Percentiles rank a stretch among this genome's conserved stretches.
These are phyloP conservation scores for Drosophila multiciliata DNA, from an alignment of 2,888 invertebrate genomes.

Conservation along the genomic window DNA sequence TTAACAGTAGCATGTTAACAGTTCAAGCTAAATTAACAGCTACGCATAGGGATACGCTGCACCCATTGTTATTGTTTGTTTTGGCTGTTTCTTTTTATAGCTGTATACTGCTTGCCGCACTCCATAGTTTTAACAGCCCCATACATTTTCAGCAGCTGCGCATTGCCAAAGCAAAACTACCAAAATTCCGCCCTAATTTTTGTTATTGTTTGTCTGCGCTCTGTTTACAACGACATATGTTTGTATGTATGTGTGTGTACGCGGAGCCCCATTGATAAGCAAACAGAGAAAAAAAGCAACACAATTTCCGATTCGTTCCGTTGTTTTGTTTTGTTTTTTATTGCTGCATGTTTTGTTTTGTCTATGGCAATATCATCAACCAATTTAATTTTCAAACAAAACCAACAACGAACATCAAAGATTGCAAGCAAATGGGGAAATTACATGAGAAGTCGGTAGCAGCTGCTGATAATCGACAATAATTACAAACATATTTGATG, in stretches of 20 bases:
- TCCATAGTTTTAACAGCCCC: slow-evolving; percentile 11
- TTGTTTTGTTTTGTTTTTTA: slow-evolving; percentile 15
- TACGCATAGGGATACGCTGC: not conserved
- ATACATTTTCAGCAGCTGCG: slow-evolving; percentile 29
- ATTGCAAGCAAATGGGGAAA: slow-evolving; percentile 46
- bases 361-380: slow-evolving; percentile 45
- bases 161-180: slow-evolving; percentile 5
- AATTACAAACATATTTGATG: slow-evolving; percentile 21
- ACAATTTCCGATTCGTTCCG: slow-evolving; percentile 61
- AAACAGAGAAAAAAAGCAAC: slow-evolving; percentile 42
- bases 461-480: slow-evolving; percentile 26
- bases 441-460: slow-evolving; percentile 36
- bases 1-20: not conserved
- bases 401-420: slow-evolving; percentile 34
- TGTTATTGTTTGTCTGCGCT: slow-evolving; percentile 48
- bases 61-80: slow-evolving; percentile 14
- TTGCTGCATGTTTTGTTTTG: slow-evolving; percentile 60
- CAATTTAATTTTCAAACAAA: slow-evolving; percentile 60
- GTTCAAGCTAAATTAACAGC: not conserved
- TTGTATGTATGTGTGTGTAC: slow-evolving; percentile 26
- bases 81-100: slow-evolving; percentile 5
- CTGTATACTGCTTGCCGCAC: not conserved
- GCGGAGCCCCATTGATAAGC: slow-evolving; percentile 69
- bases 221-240: slow-evolving; percentile 11
- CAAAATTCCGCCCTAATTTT: slow-evolving; percentile 37